Evolutionary conservation across 1,140 invertebrate species (phyloP).

Genomic region (Parasteatoda tepidariorum): DNA sequence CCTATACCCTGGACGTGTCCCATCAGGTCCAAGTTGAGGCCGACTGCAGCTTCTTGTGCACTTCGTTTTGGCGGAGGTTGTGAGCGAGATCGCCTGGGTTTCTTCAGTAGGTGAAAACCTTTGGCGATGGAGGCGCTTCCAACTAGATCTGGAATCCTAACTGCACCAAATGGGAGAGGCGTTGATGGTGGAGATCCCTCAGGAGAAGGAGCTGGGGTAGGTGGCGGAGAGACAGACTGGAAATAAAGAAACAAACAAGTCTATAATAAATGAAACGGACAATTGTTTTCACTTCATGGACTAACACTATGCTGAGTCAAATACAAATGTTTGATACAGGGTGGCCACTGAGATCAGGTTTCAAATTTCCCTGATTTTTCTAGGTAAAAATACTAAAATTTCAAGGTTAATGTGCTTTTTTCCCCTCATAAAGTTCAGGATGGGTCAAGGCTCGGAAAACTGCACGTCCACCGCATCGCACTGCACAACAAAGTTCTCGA

Average conservation of each 20-base stretch:
- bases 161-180: slow-evolving; percentile 62
- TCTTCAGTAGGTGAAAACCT: slow-evolving; percentile 38
- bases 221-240: slow-evolving; percentile 75
- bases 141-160: slow-evolving; percentile 60
- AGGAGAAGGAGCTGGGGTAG: slow-evolving; percentile 85
- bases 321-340: too few species aligned
- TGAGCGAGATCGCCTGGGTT: slow-evolving; percentile 36
- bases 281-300: too few species aligned
- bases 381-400: background rate
- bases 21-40: slow-evolving; percentile 51
- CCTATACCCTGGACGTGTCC: slow-evolving; percentile 55
- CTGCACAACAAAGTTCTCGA: too few species aligned
- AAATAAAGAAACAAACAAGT: background rate
- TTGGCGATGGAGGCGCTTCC: slow-evolving; percentile 50
- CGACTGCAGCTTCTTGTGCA: slow-evolving; percentile 11
- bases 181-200: slow-evolving; percentile 74
- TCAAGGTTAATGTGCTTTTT: background rate
- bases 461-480: too few species aligned
- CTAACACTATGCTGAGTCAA: too few species aligned
- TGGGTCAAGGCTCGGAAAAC: too few species aligned
- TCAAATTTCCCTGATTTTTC: too few species aligned
- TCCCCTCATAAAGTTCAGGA: background rate
- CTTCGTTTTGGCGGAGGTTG: slow-evolving; percentile 43
- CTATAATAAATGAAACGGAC: too few species aligned
- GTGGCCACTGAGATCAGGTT: too few species aligned